Conservation (phyloP, 2,797 vertebrate species). For the Labeo calbasu region DNA sequence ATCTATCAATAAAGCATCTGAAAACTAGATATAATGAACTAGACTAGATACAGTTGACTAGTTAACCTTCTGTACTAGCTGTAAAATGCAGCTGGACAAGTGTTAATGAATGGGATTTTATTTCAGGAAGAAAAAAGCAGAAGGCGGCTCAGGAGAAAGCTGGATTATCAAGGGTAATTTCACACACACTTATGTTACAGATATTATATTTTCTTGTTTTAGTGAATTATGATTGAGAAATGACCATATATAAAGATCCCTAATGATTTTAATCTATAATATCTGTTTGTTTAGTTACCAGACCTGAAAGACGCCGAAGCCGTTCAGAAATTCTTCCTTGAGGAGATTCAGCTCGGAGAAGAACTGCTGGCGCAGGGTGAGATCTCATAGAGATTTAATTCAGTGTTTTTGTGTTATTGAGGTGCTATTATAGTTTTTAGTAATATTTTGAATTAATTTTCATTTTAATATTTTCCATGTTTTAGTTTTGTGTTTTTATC, state of each 20-base stretch:
- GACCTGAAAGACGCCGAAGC: conserved; percentile 95
- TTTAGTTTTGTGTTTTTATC: too few relatives aligned
- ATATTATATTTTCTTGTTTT: not conserved
- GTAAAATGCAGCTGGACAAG: too few relatives aligned
- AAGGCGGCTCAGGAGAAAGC: conserved; percentile 87
- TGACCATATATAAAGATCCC: too few relatives aligned
- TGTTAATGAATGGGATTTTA: not conserved
- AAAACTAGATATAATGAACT: too few relatives aligned
- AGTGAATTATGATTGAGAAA: not conserved
- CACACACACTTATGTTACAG: too few relatives aligned
- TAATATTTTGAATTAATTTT: too few relatives aligned
- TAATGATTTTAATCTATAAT: not conserved
- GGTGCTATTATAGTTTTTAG: too few relatives aligned
- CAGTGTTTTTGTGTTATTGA: too few relatives aligned
- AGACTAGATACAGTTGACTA: too few relatives aligned
- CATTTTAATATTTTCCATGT: too few relatives aligned
- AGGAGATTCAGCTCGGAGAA: conserved; percentile 97
- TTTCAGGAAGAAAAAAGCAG: conserved; percentile 90
- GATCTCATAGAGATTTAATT: not conserved
- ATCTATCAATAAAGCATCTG: too few relatives aligned
- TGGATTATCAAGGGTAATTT: conserved; percentile 87
- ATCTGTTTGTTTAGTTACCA: conserved; percentile 80
- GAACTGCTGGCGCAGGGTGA: conserved; percentile 93
- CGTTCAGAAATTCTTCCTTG: conserved; percentile 97
- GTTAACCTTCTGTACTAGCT: too few relatives aligned